Percentiles rank a stretch among this genome's conserved stretches.
phyloP scores from a whole-genome alignment of 2,113 vertebrate species.

The Regulus satrapa region DNA sequence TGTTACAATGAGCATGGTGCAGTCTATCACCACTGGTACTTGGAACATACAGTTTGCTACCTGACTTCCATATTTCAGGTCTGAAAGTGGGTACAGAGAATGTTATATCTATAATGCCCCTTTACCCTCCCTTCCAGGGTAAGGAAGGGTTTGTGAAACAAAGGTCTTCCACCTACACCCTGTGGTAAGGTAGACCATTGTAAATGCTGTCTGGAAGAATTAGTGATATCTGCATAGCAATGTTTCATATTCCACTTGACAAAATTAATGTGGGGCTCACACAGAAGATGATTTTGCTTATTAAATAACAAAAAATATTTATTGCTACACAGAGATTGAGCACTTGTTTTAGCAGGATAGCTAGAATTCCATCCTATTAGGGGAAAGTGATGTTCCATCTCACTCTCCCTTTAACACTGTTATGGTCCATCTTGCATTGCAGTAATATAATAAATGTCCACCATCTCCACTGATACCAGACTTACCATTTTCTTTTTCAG shows the following conservation, averaged over 20 bases:
- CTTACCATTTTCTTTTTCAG: conserved; percentile 95
- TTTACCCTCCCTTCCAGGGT: background rate
- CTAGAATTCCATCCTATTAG: background rate
- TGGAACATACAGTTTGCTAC: background rate
- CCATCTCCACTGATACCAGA: background rate
- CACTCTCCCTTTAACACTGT: rapidly evolving
- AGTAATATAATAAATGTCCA: background rate
- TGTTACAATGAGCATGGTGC: background rate
- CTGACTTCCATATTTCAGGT: background rate
- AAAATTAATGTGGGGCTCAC: background rate
- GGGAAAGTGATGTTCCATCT: background rate
- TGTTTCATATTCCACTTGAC: background rate
- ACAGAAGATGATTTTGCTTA: background rate
- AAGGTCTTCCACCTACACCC: background rate
- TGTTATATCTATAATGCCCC: background rate
- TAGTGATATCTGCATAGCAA: background rate
- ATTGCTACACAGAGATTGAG: background rate
- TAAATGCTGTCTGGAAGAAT: background rate
- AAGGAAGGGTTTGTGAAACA: background rate
- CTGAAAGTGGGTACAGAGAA: background rate
- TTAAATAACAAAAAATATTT: background rate
- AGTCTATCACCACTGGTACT: background rate
- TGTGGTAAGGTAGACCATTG: background rate
- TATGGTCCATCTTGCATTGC: background rate
- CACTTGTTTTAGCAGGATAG: background rate